Base-by-base conservation (phyloP, 2,113 vertebrate species). In the Strix aluco region DNA sequence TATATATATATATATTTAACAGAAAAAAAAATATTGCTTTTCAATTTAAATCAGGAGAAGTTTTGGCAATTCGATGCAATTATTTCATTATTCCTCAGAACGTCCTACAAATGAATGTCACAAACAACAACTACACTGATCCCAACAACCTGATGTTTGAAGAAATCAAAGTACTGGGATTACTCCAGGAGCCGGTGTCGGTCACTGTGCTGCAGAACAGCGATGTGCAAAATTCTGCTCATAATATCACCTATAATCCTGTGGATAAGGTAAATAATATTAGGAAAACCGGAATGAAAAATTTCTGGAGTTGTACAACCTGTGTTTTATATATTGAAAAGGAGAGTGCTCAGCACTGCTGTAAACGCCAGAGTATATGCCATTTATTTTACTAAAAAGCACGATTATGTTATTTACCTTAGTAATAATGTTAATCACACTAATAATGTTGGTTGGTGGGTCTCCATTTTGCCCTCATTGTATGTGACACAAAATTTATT, bases 131-230 rank as follows among this genome's bases (percentile, higher is more conserved):
- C 20, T 99, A 99, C 81, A 42, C 1, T 2, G 98, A 99, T 70
- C 98, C 98, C 65, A 98, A 98, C 71, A 92, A 97, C 52, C 96
- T 99, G 77, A 88, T 19, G 21, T 99, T 99, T 98, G 97, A 98
- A 61, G 96, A 98, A 83, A 98, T 99, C 42, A 98, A 96, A 34
- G 34, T 99, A 30, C 80, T 99, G 80, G 99, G 99, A 13, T 57
- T 99, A 42, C 55, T 70, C 4, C 13, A 13, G 6, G 29, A 51
- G 34, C 98, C 97, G 2, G 13, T 5, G 5, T 4, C 9, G 0
- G 92, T 99, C 42, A 83, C 11, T 23, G 96, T 98, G 34, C 38
- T 11, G 13, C 84, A 36, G 69, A 32, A 15, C 30, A 7, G 14
- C 1, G 30, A 18, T 29, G 73, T 32, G 13, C 13, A 51, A 8